phyloP scores from a whole-genome alignment of 2,888 invertebrate species.

The Rhynchonema sp. region DNA sequence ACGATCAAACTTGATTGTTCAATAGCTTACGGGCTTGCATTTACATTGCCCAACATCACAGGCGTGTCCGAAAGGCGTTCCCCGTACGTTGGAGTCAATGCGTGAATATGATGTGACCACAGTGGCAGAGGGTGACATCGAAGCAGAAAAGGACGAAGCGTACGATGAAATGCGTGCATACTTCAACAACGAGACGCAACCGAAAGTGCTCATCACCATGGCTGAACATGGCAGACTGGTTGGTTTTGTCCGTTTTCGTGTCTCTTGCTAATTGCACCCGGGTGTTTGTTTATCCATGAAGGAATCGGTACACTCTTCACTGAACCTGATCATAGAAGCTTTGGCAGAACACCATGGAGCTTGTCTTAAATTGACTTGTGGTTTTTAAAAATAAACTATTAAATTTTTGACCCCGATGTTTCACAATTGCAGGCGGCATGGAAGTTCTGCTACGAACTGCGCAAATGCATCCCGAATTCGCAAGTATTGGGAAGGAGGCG shows the following conservation, averaged over 20 bases:
- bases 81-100: background rate
- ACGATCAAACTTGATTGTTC: no score
- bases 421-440: conserved; percentile 17
- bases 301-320: no score
- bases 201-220: background rate
- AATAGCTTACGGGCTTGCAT: no score
- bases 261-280: no score
- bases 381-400: background rate
- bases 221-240: background rate
- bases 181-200: background rate
- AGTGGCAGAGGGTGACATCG: background rate
- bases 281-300: no score
- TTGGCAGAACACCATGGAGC: no score
- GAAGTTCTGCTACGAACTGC: conserved; percentile 75
- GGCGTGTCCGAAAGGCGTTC: background rate
- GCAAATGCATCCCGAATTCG: conserved; percentile 76
- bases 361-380: no score
- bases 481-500: background rate
- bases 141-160: background rate
- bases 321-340: no score
- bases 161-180: background rate
- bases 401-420: background rate
- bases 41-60: background rate
- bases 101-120: background rate
- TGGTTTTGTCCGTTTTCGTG: no score